phyloP scores from a whole-genome alignment of 2,113 vertebrate species.

The Eleginops maclovinus region DNA sequence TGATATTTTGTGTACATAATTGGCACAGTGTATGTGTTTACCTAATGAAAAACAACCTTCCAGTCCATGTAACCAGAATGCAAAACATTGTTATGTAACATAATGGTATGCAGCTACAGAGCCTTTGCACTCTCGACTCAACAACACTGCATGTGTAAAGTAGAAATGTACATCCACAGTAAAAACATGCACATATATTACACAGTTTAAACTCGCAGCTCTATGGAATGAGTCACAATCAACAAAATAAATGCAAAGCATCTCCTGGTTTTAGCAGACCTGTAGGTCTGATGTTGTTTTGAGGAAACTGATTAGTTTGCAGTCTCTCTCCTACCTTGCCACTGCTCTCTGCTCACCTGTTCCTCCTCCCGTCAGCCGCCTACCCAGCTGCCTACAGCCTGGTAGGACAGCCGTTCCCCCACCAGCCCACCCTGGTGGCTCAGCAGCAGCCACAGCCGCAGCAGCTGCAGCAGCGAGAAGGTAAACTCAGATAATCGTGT shows the following conservation, averaged over 20 bases:
- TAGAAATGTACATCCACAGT: conserved; percentile 28
- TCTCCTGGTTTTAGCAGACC: conserved; percentile 24
- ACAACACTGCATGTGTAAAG: conserved; percentile 27
- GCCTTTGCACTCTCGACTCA: conserved; percentile 6
- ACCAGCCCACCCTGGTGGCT: conserved; percentile 89
- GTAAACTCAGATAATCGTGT: conserved; percentile 63
- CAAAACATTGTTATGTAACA: conserved; percentile 41
- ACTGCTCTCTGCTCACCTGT: conserved; percentile 34
- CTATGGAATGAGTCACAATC: conserved; percentile 32
- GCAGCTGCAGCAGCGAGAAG: conserved; percentile 91
- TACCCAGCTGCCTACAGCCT: conserved; percentile 93
- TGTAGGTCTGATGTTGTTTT: conserved; percentile 51
- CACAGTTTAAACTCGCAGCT: conserved; percentile 28
- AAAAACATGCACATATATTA: conserved; percentile 60
- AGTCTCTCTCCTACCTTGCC: conserved; percentile 20
- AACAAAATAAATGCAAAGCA: conserved; percentile 40
- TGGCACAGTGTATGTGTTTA: no score
- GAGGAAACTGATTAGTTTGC: conserved; percentile 23
- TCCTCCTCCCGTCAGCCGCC: conserved; percentile 83
- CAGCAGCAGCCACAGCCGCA: conserved; percentile 91
- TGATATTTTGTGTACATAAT: no score
- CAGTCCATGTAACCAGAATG: not conserved
- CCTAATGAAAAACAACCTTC: no score
- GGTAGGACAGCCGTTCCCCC: conserved; percentile 92
- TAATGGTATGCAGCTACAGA: conserved; percentile 24